These are phyloP conservation scores for Armadillidium nasatum DNA, from an alignment of 1,140 invertebrate genomes.

Conservation along the genomic window DNA sequence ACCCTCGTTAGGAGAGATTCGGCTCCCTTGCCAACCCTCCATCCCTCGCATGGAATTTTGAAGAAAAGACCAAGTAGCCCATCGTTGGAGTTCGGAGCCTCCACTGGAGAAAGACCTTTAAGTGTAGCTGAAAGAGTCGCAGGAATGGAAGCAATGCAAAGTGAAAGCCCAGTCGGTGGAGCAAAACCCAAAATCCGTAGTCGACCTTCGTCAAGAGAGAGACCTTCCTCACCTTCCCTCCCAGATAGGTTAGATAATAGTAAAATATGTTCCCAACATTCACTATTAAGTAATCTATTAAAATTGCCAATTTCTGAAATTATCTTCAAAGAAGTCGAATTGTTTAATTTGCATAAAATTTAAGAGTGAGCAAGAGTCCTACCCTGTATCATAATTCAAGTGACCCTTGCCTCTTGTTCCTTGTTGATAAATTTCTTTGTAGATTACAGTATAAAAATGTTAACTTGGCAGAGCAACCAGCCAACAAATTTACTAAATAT, in stretches of 20 bases:
- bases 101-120: constrained; percentile 44
- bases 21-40: background rate
- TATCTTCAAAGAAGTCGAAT: no score
- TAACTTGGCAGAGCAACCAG: no score
- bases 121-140: constrained; percentile 40
- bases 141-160: constrained; percentile 38
- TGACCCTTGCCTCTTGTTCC: no score
- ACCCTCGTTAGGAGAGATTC: background rate
- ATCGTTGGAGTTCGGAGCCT: background rate
- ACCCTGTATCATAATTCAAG: no score
- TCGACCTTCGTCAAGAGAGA: background rate
- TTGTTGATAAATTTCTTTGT: no score
- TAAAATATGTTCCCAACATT: background rate
- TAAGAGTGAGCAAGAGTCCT: no score
- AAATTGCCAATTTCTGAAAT: no score
- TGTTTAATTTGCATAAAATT: no score
- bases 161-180: constrained; percentile 4
- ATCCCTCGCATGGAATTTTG: background rate
- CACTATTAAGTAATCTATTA: no score
- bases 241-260: background rate
- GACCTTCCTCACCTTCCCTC: background rate
- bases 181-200: constrained; percentile 18
- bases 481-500: no score
- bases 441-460: no score
- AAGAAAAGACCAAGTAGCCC: background rate